These are phyloP conservation scores for Pampus argenteus DNA, from an alignment of 2,797 vertebrate genomes.

Conservation along the genomic window DNA sequence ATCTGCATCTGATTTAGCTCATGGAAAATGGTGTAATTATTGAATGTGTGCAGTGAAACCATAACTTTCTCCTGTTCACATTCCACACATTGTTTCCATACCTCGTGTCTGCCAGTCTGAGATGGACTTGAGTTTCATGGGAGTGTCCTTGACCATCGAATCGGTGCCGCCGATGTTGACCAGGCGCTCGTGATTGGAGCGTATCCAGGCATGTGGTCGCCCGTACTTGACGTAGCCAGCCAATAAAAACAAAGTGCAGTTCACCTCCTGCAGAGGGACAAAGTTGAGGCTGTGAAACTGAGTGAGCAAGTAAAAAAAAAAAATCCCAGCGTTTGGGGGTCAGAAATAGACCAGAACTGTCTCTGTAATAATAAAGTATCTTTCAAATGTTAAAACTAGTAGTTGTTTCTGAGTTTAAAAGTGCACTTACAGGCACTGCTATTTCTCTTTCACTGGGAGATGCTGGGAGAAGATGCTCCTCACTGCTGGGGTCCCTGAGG, in stretches of 20 bases:
- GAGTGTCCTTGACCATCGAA: slow-evolving; percentile 84
- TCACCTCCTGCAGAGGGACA: slow-evolving; percentile 80
- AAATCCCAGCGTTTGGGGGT: background rate
- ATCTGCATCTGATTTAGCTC: slow-evolving; percentile 69
- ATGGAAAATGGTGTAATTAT: slow-evolving; percentile 73
- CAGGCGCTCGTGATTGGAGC: slow-evolving; percentile 88
- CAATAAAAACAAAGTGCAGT: slow-evolving; percentile 87
- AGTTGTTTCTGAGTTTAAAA: background rate
- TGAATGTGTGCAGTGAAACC: slow-evolving; percentile 63
- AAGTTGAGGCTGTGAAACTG: background rate
- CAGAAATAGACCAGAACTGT: too few species aligned
- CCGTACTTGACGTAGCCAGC: slow-evolving; percentile 87
- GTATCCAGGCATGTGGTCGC: slow-evolving; percentile 86
- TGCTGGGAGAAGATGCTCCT: slow-evolving; percentile 85
- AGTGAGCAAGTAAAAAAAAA: background rate
- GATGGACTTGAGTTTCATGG: slow-evolving; percentile 87
- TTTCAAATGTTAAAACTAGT: background rate
- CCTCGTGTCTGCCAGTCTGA: slow-evolving; percentile 85
- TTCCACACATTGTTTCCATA: slow-evolving; percentile 75
- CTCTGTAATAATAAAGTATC: background rate
- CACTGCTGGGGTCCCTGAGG: slow-evolving; percentile 57
- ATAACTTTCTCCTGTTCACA: slow-evolving; percentile 62
- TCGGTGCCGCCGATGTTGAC: slow-evolving; percentile 84
- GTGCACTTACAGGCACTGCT: slow-evolving; percentile 83
- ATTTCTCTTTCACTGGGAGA: slow-evolving; percentile 86